These are phyloP conservation scores for Clusia tigrina DNA, from an alignment of 2,888 invertebrate species.

Conservation along the genomic window DNA sequence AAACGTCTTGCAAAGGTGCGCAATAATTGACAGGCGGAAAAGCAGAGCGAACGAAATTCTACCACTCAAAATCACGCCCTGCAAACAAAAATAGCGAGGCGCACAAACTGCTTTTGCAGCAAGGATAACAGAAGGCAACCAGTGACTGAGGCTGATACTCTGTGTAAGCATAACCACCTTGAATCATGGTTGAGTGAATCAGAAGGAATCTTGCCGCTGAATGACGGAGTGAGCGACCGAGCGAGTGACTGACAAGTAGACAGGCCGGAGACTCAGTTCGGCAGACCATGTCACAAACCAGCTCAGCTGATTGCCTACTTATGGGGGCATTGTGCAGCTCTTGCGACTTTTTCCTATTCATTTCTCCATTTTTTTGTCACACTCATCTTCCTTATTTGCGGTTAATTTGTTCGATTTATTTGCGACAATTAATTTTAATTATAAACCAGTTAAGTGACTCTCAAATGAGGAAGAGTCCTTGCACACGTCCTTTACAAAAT, in stretches of 20 bases:
- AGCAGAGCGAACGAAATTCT: background rate
- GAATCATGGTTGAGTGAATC: no score
- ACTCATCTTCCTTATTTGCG: background rate
- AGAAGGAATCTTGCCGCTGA: no score
- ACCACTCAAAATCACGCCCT: background rate
- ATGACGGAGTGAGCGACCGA: background rate
- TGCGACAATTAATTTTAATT: background rate
- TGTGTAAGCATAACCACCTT: no score
- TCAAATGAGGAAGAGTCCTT: background rate
- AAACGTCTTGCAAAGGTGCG: conserved; percentile 18
- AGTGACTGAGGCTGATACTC: no score
- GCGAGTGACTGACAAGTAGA: background rate
- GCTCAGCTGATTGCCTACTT: background rate
- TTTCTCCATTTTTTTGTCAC: background rate
- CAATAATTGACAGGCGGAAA: background rate
- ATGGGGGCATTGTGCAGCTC: background rate
- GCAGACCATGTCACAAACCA: background rate
- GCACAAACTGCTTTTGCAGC: no score
- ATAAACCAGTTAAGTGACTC: conserved; percentile 15
- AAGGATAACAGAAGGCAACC: background rate
- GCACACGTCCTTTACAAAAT: background rate
- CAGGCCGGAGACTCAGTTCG: background rate
- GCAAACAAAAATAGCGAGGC: background rate
- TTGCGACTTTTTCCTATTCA: background rate
- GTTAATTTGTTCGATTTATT: background rate